A percentile compares a stretch with the other conserved stretches of the same genome.
Conservation (phyloP, 2,113 vertebrate genomes). For the Entomyzon cyanotis region DNA sequence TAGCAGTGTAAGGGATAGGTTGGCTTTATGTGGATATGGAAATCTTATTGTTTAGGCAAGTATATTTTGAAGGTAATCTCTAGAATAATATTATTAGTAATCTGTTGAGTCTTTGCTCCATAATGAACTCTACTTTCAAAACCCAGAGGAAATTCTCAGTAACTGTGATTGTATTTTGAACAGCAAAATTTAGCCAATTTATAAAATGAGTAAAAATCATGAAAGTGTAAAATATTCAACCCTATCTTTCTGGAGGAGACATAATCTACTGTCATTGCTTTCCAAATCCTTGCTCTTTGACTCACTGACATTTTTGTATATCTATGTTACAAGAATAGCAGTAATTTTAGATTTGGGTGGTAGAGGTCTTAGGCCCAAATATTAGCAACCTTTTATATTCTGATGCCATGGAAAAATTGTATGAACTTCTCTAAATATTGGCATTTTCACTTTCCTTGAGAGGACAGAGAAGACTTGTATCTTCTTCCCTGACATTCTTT, state of each 20-base stretch:
- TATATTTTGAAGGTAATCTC: not conserved
- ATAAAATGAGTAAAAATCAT: not conserved
- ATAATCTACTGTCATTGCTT: not conserved
- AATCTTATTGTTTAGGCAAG: not conserved
- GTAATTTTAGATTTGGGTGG: not conserved
- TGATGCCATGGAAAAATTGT: not conserved
- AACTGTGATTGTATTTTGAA: not conserved
- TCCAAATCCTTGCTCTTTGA: not conserved
- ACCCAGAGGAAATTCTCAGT: not conserved
- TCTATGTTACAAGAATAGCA: not conserved
- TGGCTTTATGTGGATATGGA: not conserved
- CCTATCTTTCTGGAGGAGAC: not conserved
- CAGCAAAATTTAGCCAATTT: not conserved
- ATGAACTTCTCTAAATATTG: not conserved
- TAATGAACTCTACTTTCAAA: not conserved
- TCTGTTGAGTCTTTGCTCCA: not conserved
- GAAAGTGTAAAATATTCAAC: not conserved
- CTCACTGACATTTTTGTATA: not conserved
- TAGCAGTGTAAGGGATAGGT: not conserved
- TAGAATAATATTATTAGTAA: not conserved
- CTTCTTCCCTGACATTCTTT: not conserved
- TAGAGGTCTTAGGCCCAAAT: not conserved
- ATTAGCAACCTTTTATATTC: not conserved
- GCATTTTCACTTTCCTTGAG: not conserved
- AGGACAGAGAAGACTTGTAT: not conserved